Evolutionary conservation across 2,797 vertebrate species (phyloP).

Genomic region (Bothrops alternatus): DNA sequence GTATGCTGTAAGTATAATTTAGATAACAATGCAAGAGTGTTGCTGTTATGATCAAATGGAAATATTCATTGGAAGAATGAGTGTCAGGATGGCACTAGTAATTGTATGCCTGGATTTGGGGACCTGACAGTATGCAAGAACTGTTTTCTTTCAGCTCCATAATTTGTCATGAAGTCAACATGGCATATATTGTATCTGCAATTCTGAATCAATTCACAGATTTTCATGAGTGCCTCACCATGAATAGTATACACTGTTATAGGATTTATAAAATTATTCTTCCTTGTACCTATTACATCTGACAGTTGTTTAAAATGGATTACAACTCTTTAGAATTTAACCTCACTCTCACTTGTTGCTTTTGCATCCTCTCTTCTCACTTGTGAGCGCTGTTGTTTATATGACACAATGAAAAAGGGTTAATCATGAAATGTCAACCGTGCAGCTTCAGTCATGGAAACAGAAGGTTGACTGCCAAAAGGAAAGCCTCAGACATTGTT

Average conservation of each 20-base stretch:
- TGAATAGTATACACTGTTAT: constrained; percentile 25
- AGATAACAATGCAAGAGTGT: constrained; percentile 19
- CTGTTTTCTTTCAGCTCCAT: not conserved
- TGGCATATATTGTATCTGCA: constrained; percentile 29
- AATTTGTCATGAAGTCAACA: constrained; percentile 21
- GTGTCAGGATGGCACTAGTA: constrained; percentile 19
- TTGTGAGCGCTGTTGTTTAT: not conserved
- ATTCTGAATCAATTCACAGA: constrained; percentile 21
- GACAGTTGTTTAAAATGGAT: constrained; percentile 38
- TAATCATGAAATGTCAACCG: not conserved
- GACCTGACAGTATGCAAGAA: not conserved
- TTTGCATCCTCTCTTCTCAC: not conserved
- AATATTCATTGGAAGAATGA: constrained; percentile 33
- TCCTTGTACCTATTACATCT: not conserved
- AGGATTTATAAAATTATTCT: not conserved
- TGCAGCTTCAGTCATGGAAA: not conserved
- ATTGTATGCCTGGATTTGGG: constrained; percentile 1
- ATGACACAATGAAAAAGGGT: not conserved
- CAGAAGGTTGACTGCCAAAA: not conserved
- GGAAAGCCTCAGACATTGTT: not conserved
- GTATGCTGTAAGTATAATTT: constrained; percentile 32
- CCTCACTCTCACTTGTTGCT: not conserved
- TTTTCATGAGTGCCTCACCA: constrained; percentile 31
- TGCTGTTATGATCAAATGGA: constrained; percentile 42
- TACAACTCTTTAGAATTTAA: not conserved